Conservation (phyloP, 2,113 vertebrate genomes). For the Mobula birostris region DNA sequence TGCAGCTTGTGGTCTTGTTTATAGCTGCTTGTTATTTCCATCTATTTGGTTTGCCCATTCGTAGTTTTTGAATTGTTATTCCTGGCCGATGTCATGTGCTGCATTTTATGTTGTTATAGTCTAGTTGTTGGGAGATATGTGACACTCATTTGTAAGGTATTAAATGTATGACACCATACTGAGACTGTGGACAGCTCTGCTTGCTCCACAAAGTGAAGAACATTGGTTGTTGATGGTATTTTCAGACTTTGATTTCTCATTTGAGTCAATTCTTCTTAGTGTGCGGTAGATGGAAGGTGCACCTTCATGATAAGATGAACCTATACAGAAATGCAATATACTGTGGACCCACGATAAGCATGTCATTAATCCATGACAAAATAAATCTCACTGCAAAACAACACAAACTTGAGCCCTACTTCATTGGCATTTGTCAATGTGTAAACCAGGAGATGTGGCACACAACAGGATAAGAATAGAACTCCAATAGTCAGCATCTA, state of each 20-base stretch:
- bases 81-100: background rate
- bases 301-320: background rate
- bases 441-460: no score
- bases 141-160: background rate
- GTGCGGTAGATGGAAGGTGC: background rate
- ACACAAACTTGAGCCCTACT: no score
- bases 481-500: no score
- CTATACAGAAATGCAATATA: background rate
- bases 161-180: background rate
- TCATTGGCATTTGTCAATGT: no score
- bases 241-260: background rate
- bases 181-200: background rate
- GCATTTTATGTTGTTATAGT: background rate
- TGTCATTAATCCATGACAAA: background rate
- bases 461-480: no score
- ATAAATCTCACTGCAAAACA: background rate
- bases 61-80: background rate
- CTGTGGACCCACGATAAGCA: background rate
- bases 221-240: background rate
- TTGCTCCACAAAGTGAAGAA: background rate
- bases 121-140: background rate
- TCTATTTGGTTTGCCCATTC: background rate
- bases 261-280: background rate
- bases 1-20: background rate
- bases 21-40: background rate